phyloP scores from a whole-genome alignment of 2,888 invertebrate species.

The Stenolophus ochropezus region DNA sequence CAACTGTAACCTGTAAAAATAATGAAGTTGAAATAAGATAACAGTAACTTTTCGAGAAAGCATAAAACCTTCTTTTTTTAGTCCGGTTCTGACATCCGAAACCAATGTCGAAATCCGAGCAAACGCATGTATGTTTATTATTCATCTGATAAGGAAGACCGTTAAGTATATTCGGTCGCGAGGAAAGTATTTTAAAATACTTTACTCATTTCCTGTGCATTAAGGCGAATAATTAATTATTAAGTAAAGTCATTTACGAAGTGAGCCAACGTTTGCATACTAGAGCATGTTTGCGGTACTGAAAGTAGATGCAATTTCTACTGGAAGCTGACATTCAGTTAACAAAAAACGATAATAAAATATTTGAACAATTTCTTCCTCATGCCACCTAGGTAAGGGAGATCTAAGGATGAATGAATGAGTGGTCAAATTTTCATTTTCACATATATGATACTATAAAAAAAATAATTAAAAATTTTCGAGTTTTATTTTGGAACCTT shows the following conservation, averaged over 20 bases:
- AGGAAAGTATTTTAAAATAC: conserved; percentile 5
- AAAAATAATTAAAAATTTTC: too few species aligned
- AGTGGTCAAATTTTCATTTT: too few species aligned
- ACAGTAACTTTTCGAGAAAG: neutral
- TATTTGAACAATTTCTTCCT: too few species aligned
- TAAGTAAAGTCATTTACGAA: neutral
- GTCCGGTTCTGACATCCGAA: conserved; percentile 18
- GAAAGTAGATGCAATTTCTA: too few species aligned
- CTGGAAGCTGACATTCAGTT: too few species aligned
- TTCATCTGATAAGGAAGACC: conserved; percentile 14
- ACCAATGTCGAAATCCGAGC: conserved; percentile 19
- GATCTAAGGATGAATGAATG: too few species aligned
- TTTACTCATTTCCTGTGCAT: conserved; percentile 9
- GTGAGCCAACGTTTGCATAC: neutral
- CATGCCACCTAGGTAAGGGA: too few species aligned
- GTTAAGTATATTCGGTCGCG: neutral
- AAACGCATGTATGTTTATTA: neutral
- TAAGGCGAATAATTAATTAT: conserved; percentile 8
- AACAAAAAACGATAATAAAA: too few species aligned
- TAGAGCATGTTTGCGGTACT: neutral
- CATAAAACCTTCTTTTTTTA: neutral
- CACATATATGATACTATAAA: too few species aligned
- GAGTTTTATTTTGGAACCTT: too few species aligned
- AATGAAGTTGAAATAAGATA: too few species aligned
- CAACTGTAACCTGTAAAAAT: neutral